Conservation (phyloP, 2,113 vertebrate species). For the Cebus imitator region DNA sequence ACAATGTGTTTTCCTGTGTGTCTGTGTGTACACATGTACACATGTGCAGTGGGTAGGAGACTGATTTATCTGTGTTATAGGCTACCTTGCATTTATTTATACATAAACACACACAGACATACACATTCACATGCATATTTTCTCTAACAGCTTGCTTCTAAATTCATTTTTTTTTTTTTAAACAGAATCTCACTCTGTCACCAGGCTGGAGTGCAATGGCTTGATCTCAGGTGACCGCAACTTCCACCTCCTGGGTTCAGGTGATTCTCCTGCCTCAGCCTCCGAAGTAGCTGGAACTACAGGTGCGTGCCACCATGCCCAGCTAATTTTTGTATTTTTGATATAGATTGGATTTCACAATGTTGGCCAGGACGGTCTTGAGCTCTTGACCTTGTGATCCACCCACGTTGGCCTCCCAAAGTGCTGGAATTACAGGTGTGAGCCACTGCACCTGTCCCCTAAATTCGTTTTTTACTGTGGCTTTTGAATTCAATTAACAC, state of each 20-base stretch:
- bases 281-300: no score
- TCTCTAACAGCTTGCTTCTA: background rate
- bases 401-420: no score
- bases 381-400: no score
- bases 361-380: no score
- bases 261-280: no score
- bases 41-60: background rate
- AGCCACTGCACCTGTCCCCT: background rate
- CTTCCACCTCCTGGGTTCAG: no score
- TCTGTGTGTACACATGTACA: background rate
- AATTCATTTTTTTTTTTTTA: background rate
- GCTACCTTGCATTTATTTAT: background rate
- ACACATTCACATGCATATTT: background rate
- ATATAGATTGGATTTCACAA: no score
- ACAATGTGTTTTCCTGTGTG: background rate
- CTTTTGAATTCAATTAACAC: background rate
- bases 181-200: no score
- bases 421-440: no score
- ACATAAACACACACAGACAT: background rate
- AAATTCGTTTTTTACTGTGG: background rate
- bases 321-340: no score
- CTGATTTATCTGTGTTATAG: background rate
- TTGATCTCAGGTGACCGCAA: no score
- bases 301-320: fast-evolving
- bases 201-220: no score